Evolutionary conservation across 2,888 invertebrate genomes (phyloP), one percentile per base, ranked within the genome.

Genomic region (Melanostoma scalare): DNA sequence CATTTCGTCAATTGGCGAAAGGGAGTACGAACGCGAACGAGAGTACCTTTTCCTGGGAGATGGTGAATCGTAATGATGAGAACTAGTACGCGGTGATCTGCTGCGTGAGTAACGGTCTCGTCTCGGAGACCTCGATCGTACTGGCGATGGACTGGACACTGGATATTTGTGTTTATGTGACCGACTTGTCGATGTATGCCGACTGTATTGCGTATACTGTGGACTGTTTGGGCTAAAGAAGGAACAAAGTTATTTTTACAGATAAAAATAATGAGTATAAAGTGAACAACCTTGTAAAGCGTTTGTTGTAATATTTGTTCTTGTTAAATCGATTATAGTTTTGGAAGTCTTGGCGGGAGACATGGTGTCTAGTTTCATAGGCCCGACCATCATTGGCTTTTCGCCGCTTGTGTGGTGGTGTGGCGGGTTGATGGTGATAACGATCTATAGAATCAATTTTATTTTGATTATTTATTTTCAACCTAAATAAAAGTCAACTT

Each of bases 91-190:
- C 2, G 91, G 90, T 5, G 91, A 91, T 44, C 89, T 89, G 44
- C 91, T 89, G 30, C 88, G 86, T 36, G 92, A 89, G 53, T 89
- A 90, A n/a, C 89, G 89, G 8, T 89, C 88, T 3, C 89, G 87
- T 84, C 91, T 91, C 6, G 92, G 91, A 4, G 93, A 92, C 40
- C 92, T 90, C 5, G 92, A 90, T 44, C 92, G 89, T 48, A 91
- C 91, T 6, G 92, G 92, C 0, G 92, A 92, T 9, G 90, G 90
- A 71, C 90, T 88, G 52, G 85, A 84, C 31, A 82, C 80, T 46
- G 79, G 53, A 73, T 87, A 88, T 82, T 88, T 90, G 65, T 90
- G 88, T 86, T 89, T 90, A 82, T 88, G 87, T 85, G 78, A 81
- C 73, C 85, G 86, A 78, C 78, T 86, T 3, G 90, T 90, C 0